Evolutionary conservation across 2,888 invertebrate genomes (phyloP).

Genomic region (Prosapia bicincta): DNA sequence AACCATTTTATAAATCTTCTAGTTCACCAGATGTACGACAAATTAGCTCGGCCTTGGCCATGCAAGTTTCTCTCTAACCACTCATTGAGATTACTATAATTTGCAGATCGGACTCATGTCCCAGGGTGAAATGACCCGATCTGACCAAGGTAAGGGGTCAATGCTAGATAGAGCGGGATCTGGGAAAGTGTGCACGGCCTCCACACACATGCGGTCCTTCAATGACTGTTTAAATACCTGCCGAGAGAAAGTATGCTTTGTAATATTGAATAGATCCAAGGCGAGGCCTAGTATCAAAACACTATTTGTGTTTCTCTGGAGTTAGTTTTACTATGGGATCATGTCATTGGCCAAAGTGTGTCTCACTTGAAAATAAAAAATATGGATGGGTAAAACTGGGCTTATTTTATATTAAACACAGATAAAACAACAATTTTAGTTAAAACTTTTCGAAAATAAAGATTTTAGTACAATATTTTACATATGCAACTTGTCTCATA

Average conservation of each 20-base stretch:
- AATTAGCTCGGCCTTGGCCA: background rate
- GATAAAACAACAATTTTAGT: too few species aligned
- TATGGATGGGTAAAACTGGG: too few species aligned
- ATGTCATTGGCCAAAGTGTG: too few species aligned
- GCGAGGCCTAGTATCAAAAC: background rate
- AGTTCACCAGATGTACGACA: too few species aligned
- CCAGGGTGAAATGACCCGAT: background rate
- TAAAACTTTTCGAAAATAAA: too few species aligned
- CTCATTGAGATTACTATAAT: background rate
- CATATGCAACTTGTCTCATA: too few species aligned
- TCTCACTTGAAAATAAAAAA: too few species aligned
- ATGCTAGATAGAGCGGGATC: background rate
- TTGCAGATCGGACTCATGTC: background rate
- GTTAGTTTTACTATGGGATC: too few species aligned
- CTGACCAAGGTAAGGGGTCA: background rate
- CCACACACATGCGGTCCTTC: background rate
- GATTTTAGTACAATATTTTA: too few species aligned
- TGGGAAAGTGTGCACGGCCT: background rate
- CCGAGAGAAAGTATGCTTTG: background rate
- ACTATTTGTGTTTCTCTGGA: background rate
- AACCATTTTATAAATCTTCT: too few species aligned
- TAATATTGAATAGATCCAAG: background rate
- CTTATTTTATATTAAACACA: too few species aligned
- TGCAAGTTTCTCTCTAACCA: background rate
- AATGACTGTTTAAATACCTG: background rate